Evolutionary conservation across 1,140 invertebrate genomes (phyloP).

Genomic region (Diuraphis noxia): DNA sequence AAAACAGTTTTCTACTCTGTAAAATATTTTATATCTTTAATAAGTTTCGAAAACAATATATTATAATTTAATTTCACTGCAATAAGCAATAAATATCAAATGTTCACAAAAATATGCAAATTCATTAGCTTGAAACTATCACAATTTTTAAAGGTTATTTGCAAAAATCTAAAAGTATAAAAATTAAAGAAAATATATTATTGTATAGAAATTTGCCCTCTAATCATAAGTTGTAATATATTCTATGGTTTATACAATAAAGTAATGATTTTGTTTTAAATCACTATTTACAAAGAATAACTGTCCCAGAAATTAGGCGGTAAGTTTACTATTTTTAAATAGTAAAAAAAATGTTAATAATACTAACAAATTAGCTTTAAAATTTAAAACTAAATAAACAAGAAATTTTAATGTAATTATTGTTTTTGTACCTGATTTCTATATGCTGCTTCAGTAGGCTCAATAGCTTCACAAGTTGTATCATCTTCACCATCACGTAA

Average conservation of each 20-base stretch:
- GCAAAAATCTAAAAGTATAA: background rate
- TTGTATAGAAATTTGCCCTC: background rate
- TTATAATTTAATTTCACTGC: background rate
- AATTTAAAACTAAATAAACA: background rate
- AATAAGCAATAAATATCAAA: background rate
- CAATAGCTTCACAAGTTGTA: conserved; percentile 1
- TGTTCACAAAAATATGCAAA: too few species aligned
- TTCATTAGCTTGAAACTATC: background rate
- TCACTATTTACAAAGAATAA: background rate
- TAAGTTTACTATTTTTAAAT: background rate
- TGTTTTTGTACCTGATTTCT: conserved; percentile 19
- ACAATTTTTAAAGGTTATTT: background rate
- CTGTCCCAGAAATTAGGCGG: background rate
- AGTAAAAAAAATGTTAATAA: too few species aligned
- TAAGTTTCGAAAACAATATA: too few species aligned
- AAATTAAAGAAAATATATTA: background rate
- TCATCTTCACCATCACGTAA: background rate
- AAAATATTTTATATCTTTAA: too few species aligned
- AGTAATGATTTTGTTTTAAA: background rate
- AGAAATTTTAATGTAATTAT: background rate
- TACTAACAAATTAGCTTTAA: background rate
- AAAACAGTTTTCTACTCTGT: too few species aligned
- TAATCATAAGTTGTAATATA: background rate
- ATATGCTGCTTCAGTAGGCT: conserved; percentile 6
- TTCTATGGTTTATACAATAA: background rate